These are phyloP conservation scores for Agrochola litura DNA, from an alignment of 2,888 invertebrate species.

Conservation along the genomic window DNA sequence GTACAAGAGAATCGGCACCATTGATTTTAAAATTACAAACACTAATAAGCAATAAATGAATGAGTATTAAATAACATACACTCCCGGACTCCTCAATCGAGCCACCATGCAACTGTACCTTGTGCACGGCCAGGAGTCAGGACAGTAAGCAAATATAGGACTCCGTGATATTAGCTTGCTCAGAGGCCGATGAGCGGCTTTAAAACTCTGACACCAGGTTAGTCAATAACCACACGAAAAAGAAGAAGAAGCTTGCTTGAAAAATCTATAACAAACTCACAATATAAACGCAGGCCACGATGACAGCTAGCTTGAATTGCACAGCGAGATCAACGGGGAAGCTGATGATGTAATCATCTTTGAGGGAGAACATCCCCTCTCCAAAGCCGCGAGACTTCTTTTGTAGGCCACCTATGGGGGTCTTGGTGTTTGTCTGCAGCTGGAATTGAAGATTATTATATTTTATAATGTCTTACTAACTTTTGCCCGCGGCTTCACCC, in stretches of 20 bases:
- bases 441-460: conserved; percentile 39
- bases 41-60: no score
- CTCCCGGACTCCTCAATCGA: no score
- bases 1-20: no score
- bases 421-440: conserved; percentile 71
- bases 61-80: no score
- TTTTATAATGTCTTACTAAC: not conserved
- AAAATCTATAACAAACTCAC: conserved; percentile 46
- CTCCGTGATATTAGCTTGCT: not conserved
- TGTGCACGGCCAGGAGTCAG: not conserved
- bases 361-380: conserved; percentile 43
- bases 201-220: no score
- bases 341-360: conserved; percentile 70
- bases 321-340: conserved; percentile 74
- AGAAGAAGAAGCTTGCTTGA: no score
- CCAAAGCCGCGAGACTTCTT: conserved; percentile 65
- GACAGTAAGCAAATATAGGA: not conserved
- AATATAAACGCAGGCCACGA: conserved; percentile 75
- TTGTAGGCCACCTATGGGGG: conserved; percentile 67
- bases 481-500: no score
- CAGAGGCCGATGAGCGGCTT: no score
- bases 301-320: conserved; percentile 73
- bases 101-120: not conserved
- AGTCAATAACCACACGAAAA: no score
- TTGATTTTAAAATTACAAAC: no score